A percentile compares a stretch with the other conserved stretches of the same genome.
Conservation (phyloP, 2,797 vertebrate species). For the Phoebastria nigripes region DNA sequence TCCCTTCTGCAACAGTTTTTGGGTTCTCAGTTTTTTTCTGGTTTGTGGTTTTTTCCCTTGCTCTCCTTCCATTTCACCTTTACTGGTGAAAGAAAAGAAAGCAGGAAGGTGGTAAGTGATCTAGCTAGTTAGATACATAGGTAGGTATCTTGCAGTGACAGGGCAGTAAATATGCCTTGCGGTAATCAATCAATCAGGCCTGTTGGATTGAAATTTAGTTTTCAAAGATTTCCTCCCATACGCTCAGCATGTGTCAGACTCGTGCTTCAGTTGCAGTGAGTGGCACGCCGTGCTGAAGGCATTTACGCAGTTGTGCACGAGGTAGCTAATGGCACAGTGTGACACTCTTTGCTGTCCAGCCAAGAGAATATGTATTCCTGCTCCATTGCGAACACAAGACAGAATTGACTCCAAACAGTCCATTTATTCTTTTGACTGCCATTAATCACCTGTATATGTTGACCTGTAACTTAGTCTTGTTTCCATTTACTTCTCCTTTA, state of each 20-base stretch:
- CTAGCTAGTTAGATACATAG: neutral
- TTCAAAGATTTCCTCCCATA: neutral
- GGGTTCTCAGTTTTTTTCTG: neutral
- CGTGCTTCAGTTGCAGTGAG: fast-evolving
- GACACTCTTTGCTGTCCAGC: neutral
- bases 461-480: neutral
- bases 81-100: neutral
- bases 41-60: neutral
- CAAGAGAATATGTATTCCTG: neutral
- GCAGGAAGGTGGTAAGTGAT: neutral
- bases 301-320: fast-evolving
- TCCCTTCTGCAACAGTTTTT: neutral
- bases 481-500: neutral
- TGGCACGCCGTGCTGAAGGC: fast-evolving
- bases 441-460: neutral
- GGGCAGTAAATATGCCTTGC: neutral
- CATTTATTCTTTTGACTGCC: neutral
- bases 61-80: neutral
- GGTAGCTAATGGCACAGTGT: neutral
- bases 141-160: neutral
- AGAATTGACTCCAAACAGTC: neutral
- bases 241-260: neutral
- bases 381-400: neutral
- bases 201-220: neutral
- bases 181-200: neutral